These are phyloP conservation scores for Monomorium pharaonis DNA, from an alignment of 1,140 invertebrate genomes.

Conservation along the genomic window DNA sequence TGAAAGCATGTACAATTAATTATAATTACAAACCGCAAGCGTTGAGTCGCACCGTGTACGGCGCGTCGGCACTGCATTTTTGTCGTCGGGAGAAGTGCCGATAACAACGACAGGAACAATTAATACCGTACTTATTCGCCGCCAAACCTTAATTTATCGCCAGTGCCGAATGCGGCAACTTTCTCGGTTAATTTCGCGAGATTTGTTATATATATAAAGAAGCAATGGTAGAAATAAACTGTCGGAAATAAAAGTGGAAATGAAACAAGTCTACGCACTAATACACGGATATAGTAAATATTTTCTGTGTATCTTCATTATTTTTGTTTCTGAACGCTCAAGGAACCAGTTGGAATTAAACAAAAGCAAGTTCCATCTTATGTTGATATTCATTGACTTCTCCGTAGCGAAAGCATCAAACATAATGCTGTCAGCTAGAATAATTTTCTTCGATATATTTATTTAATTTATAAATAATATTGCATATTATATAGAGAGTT, in stretches of 20 bases:
- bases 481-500: not conserved
- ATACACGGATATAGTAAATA: not conserved
- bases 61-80: slow-evolving; percentile 15
- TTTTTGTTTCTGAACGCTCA: not conserved
- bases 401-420: not conserved
- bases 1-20: slow-evolving; percentile 40
- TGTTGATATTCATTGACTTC: not conserved
- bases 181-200: slow-evolving; percentile 62
- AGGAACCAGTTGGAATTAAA: not conserved
- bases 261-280: not conserved
- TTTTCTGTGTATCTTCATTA: not conserved
- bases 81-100: slow-evolving; percentile 1
- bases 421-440: not conserved
- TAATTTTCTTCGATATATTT: not conserved
- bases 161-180: slow-evolving; percentile 21
- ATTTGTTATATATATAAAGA: not conserved
- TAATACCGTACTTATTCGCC: slow-evolving; percentile 8
- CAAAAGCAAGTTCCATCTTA: not conserved
- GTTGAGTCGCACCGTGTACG: not conserved
- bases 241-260: not conserved
- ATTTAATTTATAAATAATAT: not conserved
- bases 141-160: slow-evolving; percentile 64
- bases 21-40: slow-evolving; percentile 46
- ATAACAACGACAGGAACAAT: slow-evolving; percentile 35
- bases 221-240: not conserved